These are phyloP conservation scores for Drosophila punjabiensis DNA, from an alignment of 1,140 invertebrate genomes.

Conservation along the genomic window DNA sequence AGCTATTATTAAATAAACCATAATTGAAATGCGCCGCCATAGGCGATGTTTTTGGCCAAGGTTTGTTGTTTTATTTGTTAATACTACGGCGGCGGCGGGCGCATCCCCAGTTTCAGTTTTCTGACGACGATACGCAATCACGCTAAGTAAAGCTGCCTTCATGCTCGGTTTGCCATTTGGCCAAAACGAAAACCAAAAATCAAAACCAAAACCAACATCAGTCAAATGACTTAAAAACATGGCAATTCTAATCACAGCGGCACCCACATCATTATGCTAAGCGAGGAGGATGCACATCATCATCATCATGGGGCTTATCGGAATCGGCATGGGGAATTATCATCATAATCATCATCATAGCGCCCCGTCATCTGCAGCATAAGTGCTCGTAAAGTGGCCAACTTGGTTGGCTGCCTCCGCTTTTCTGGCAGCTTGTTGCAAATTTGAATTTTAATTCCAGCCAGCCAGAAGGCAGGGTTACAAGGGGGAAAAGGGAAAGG, in stretches of 20 bases:
- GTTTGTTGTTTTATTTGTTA: constrained; percentile 39
- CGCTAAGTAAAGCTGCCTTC: constrained; percentile 78
- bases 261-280: constrained; percentile 33
- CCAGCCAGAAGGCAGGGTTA: neutral
- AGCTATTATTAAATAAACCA: constrained; percentile 73
- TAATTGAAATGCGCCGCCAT: constrained; percentile 71
- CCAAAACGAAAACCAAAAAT: constrained; percentile 52
- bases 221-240: constrained; percentile 11
- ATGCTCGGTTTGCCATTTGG: constrained; percentile 70
- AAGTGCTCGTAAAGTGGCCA: constrained; percentile 60
- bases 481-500: neutral
- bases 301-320: constrained; percentile 31
- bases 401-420: constrained; percentile 51
- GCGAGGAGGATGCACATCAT: constrained; percentile 45
- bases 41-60: constrained; percentile 59
- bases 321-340: constrained; percentile 35
- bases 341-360: constrained; percentile 47
- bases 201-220: neutral
- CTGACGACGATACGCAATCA: constrained; percentile 59
- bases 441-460: constrained; percentile 63
- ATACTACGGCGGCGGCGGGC: constrained; percentile 40
- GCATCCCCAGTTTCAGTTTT: constrained; percentile 47
- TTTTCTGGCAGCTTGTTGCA: constrained; percentile 48
- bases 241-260: constrained; percentile 41
- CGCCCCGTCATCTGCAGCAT: constrained; percentile 48